Conservation (phyloP, 2,797 vertebrate species). For the Brotula barbata region DNA sequence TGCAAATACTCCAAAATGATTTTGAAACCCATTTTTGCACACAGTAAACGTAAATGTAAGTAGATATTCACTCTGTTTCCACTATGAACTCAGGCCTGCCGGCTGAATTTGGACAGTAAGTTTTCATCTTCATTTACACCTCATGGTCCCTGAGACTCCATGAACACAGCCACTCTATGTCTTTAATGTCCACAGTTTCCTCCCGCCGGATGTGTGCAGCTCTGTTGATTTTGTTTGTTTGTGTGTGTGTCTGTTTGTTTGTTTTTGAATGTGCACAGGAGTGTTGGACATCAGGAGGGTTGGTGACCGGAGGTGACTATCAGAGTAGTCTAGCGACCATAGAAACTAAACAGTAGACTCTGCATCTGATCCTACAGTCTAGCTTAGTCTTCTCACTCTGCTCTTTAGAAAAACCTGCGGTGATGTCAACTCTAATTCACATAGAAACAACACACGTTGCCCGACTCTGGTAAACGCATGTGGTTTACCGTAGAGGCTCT, state of each 20-base stretch:
- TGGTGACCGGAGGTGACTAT: slow-evolving; percentile 87
- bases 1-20: too few species aligned
- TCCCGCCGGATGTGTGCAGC: slow-evolving; percentile 64
- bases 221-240: slow-evolving; percentile 76
- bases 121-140: too few species aligned
- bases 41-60: too few species aligned
- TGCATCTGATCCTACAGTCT: slow-evolving; percentile 82
- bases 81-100: too few species aligned
- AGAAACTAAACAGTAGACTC: slow-evolving; percentile 83
- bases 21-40: too few species aligned
- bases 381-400: slow-evolving; percentile 81
- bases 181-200: slow-evolving; percentile 67
- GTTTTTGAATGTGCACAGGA: slow-evolving; percentile 84
- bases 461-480: slow-evolving; percentile 73
- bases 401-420: slow-evolving; percentile 71
- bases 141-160: too few species aligned
- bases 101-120: too few species aligned
- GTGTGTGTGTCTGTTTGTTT: slow-evolving; percentile 77
- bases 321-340: slow-evolving; percentile 83
- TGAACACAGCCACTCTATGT: slow-evolving; percentile 53
- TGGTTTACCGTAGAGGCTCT: slow-evolving; percentile 74
- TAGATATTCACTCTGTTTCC: too few species aligned
- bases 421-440: slow-evolving; percentile 56
- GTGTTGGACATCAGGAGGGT: slow-evolving; percentile 82
- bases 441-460: slow-evolving; percentile 62